These are phyloP conservation scores for Alligator sinensis DNA, from an alignment of 2,113 vertebrate genomes.

Conservation along the genomic window DNA sequence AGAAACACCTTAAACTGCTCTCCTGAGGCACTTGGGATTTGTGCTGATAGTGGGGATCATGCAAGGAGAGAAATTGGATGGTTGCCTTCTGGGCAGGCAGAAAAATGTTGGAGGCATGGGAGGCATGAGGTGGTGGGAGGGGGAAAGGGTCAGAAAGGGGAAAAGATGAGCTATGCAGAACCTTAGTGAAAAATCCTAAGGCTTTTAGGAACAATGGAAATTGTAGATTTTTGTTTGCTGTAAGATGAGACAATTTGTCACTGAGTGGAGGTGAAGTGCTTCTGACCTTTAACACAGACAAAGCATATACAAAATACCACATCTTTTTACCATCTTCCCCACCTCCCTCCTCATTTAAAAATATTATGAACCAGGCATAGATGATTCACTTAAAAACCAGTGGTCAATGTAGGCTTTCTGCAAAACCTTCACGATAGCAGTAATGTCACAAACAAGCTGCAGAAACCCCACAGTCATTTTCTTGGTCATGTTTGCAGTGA, in stretches of 20 bases:
- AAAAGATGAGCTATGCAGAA: neutral
- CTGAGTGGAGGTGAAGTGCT: constrained; percentile 37
- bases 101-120: no score
- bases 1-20: constrained; percentile 51
- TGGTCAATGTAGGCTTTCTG: constrained; percentile 10
- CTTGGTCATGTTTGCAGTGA: constrained; percentile 76
- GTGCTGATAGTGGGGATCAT: neutral
- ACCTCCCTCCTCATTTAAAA: neutral
- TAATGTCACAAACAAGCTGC: constrained; percentile 63
- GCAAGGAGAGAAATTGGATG: neutral
- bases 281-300: constrained; percentile 55
- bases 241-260: constrained; percentile 69
- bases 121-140: neutral
- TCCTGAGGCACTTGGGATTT: constrained; percentile 25
- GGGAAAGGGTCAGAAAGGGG: neutral
- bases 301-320: neutral
- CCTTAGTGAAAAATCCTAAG: constrained; percentile 27
- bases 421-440: constrained; percentile 27
- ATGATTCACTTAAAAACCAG: constrained; percentile 20
- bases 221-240: constrained; percentile 40
- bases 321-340: neutral
- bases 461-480: constrained; percentile 60
- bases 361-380: neutral
- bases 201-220: neutral
- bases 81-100: constrained; percentile 2